Conservation (phyloP, 2,113 vertebrate genomes). For the Lepus timidus region DNA sequence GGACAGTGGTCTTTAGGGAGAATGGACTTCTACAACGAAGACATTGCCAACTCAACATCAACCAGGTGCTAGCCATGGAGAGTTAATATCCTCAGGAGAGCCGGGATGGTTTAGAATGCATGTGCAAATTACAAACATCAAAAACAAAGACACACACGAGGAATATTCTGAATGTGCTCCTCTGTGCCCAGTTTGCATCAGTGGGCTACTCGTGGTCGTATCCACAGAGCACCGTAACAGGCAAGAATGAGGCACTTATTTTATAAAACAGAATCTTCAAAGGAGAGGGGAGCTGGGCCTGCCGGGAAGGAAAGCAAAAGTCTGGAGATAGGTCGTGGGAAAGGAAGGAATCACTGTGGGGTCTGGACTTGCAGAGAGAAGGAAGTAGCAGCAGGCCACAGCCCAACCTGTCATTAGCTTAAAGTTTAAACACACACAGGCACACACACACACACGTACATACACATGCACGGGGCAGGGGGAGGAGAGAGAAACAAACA, state of each 20-base stretch:
- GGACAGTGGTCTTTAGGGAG: background rate
- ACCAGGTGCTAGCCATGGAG: background rate
- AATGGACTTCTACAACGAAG: conserved; percentile 12
- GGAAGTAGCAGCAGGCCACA: conserved; percentile 73
- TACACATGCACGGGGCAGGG: background rate
- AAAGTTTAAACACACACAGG: background rate
- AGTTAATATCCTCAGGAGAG: background rate
- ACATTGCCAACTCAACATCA: background rate
- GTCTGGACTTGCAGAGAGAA: conserved; percentile 67
- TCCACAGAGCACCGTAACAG: conserved; percentile 51
- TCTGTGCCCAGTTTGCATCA: conserved; percentile 1
- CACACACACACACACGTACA: background rate
- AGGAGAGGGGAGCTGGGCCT: conserved; percentile 73
- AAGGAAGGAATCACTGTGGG: conserved; percentile 82
- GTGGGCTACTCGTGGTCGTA: conserved; percentile 44
- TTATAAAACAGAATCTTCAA: conserved; percentile 81
- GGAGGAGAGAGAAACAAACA: no score
- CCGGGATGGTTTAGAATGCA: background rate
- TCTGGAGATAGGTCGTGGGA: conserved; percentile 81
- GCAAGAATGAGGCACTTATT: conserved; percentile 61
- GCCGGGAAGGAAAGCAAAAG: conserved; percentile 80
- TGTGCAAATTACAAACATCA: background rate
- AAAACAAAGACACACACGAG: background rate
- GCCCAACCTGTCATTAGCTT: conserved; percentile 73
- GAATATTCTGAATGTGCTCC: background rate